Base-by-base conservation (phyloP, 1,140 invertebrate species). In the Coenobita brevimanus region DNA sequence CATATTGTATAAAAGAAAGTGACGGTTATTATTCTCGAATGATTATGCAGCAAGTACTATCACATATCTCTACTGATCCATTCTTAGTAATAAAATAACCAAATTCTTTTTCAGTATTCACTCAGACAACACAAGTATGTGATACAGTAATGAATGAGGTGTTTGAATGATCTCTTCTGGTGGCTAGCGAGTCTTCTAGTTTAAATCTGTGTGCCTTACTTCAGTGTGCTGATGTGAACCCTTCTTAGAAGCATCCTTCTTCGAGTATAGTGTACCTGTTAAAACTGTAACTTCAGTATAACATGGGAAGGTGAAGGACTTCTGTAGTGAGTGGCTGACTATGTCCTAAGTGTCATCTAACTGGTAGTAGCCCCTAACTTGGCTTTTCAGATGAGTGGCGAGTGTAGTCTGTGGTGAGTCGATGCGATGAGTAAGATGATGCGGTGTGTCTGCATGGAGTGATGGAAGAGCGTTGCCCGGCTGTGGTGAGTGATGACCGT, bases 351-450 rank as follows among this genome's bases (percentile, higher is more conserved):
- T 87, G 85, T 88, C 88, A 89, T 79, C 82, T 89, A 89, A 89
- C 82, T 89, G 89, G 89, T 85, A 89, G 82, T 89, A 85, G 82
- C 82, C 82, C 89, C 69, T 89, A 89, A 89, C 89, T 89, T 89
- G 89, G 89, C 89, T 89, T 89, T 89, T 89, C 89, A 89, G 89
- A 89, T 89, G 89, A 85, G 82, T 85, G 82, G 64, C 82, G 78
- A 85, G 82, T 79, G 57, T 84, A 89, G 82, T 89, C 82, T 79
- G 78, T 89, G 88, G 81, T 83, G 88, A 89, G 67, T 88, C 76
- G 84, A 78, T 88, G 87, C 78, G 67, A 60, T 81, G 85, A 84
- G 82, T 84, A 81, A 89, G 75, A 83, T 89, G 75, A 83, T 89
- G 88, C 88, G 88, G 88, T 89, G 76, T 89, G 88, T 83, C 88